Evolutionary conservation across 2,888 invertebrate genomes (phyloP).

Genomic region (Drosophila quinaria): DNA sequence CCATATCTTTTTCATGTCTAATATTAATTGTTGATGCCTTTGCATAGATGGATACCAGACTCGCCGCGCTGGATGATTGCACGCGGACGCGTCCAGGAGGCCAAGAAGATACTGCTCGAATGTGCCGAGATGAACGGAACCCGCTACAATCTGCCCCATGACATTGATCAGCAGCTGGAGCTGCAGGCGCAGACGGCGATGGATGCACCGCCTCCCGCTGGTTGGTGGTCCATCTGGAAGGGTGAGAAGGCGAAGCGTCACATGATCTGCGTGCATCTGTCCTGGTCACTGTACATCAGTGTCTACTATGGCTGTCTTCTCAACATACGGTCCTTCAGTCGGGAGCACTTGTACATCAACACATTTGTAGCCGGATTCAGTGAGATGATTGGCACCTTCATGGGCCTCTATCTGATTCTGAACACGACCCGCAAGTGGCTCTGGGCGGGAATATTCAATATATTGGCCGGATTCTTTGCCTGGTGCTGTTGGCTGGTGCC

Average conservation of each 20-base stretch:
- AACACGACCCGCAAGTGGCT: conserved; percentile 85
- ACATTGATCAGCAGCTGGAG: conserved; percentile 85
- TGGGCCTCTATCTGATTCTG: conserved; percentile 84
- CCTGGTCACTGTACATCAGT: conserved; percentile 85
- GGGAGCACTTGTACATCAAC: conserved; percentile 85
- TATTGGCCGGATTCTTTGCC: conserved; percentile 84
- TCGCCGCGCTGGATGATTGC: conserved; percentile 86
- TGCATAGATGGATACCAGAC: conserved; percentile 85
- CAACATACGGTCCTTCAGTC: conserved; percentile 86
- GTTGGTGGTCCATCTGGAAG: conserved; percentile 86
- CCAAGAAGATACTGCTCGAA: conserved; percentile 84
- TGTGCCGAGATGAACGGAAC: conserved; percentile 85
- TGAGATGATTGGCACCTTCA: conserved; percentile 85
- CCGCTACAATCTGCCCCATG: conserved; percentile 83
- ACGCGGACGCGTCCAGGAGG: conserved; percentile 84
- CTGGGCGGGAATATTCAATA: conserved; percentile 85
- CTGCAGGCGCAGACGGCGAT: conserved; percentile 84
- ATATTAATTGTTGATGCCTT: neutral
- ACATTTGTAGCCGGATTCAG: conserved; percentile 85
- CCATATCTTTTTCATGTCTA: neutral
- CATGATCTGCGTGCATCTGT: conserved; percentile 84
- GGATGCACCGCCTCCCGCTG: conserved; percentile 84
- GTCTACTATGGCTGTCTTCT: conserved; percentile 86
- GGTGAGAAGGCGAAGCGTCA: conserved; percentile 83
- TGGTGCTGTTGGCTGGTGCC: conserved; percentile 85